These are phyloP conservation scores for Sparus aurata DNA, from an alignment of 2,797 vertebrate genomes.

Conservation along the genomic window DNA sequence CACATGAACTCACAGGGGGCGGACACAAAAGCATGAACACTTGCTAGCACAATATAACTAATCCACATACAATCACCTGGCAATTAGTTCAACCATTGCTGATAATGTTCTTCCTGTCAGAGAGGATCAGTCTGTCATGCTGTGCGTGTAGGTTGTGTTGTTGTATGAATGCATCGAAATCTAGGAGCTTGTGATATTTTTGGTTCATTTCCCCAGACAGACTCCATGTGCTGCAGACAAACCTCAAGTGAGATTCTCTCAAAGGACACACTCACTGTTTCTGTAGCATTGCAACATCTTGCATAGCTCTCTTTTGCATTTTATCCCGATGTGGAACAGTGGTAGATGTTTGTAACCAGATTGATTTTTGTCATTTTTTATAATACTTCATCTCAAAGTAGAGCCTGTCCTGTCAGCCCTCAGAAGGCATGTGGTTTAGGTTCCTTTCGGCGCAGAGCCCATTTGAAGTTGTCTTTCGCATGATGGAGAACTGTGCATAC, in stretches of 20 bases:
- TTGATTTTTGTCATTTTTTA: neutral
- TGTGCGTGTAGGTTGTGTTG: neutral
- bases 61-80: neutral
- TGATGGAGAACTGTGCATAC: conserved; percentile 66
- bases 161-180: neutral
- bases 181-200: conserved; percentile 1
- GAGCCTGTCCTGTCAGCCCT: neutral
- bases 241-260: neutral
- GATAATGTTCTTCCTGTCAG: neutral
- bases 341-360: conserved; percentile 1
- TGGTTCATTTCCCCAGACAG: conserved; percentile 1
- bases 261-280: conserved; percentile 2
- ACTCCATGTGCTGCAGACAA: neutral
- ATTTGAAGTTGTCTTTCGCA: conserved; percentile 50
- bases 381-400: conserved; percentile 26
- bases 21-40: neutral
- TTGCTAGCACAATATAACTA: neutral
- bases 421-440: conserved; percentile 2
- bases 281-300: neutral
- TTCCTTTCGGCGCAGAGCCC: conserved; percentile 22
- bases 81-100: neutral
- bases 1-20: neutral
- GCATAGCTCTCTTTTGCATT: conserved; percentile 1
- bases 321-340: neutral
- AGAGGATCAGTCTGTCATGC: neutral